phyloP scores from a whole-genome alignment of 2,113 vertebrate species.

The Pyxicephalus adspersus region DNA sequence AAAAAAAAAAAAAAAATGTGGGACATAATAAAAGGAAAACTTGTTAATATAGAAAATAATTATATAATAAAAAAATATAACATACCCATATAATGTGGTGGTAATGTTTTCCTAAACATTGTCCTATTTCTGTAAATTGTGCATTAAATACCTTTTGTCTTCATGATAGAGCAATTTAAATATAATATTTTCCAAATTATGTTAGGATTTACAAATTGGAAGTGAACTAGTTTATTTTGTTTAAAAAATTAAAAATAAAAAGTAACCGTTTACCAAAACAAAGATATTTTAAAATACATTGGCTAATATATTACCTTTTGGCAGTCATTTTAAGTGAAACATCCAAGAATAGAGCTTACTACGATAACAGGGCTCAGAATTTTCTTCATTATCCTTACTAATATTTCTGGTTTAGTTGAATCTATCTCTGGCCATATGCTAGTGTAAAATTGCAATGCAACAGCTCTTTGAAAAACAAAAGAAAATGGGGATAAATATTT shows the following conservation, averaged over 20 bases:
- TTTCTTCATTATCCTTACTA: conserved; percentile 49
- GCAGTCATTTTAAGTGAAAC: conserved; percentile 46
- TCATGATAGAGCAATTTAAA: too few relatives aligned
- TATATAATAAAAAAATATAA: too few relatives aligned
- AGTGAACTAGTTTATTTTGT: neutral
- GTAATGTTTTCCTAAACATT: too few relatives aligned
- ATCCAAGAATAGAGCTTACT: conserved; percentile 61
- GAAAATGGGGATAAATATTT: conserved; percentile 55
- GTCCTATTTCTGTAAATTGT: too few relatives aligned
- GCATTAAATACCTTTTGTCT: too few relatives aligned
- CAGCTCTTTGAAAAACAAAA: conserved; percentile 53
- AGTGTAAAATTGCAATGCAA: conserved; percentile 54
- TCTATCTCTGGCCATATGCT: conserved; percentile 55
- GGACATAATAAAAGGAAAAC: too few relatives aligned
- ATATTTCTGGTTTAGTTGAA: conserved; percentile 55
- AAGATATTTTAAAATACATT: conserved; percentile 31
- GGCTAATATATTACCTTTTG: conserved; percentile 49
- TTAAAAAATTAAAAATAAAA: conserved; percentile 4
- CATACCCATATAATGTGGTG: too few relatives aligned
- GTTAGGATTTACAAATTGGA: conserved; percentile 30
- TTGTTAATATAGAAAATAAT: too few relatives aligned
- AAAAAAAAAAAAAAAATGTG: too few relatives aligned
- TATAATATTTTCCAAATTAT: neutral
- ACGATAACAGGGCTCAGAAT: conserved; percentile 57
- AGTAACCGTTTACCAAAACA: conserved; percentile 34